Evolutionary conservation across 2,797 vertebrate genomes (phyloP).

Genomic region (Clamator glandarius): DNA sequence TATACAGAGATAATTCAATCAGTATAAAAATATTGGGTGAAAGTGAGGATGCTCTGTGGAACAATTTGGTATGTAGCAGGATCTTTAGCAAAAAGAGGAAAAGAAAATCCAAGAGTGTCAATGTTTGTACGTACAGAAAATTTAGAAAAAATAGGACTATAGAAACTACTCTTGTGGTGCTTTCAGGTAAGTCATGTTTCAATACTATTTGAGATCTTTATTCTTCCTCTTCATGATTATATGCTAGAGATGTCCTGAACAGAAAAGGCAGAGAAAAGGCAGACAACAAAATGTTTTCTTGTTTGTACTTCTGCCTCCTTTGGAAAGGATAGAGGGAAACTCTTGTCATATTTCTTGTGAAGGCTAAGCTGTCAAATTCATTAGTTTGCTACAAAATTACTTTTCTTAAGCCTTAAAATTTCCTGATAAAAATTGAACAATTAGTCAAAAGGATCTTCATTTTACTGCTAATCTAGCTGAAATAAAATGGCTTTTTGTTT

Average conservation of each 20-base stretch:
- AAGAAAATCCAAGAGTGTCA: neutral
- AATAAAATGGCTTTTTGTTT: neutral
- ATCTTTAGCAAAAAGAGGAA: slow-evolving; percentile 6
- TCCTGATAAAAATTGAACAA: slow-evolving; percentile 14
- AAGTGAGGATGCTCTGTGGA: slow-evolving; percentile 6
- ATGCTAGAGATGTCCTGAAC: neutral
- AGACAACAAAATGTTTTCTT: neutral
- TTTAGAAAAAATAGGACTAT: neutral
- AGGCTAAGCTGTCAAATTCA: neutral
- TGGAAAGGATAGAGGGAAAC: neutral
- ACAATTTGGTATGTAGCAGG: neutral
- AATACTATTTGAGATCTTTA: neutral
- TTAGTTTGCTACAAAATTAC: neutral
- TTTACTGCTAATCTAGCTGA: neutral
- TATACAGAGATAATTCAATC: neutral
- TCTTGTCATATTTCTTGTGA: neutral
- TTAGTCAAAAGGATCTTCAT: neutral
- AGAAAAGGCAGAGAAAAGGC: neutral
- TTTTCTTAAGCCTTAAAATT: slow-evolving; percentile 25
- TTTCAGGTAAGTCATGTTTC: neutral
- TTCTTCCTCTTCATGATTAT: neutral
- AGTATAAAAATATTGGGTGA: neutral
- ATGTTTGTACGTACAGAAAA: neutral
- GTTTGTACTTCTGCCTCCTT: neutral
- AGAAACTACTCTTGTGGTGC: neutral